phyloP scores from a whole-genome alignment of 1,140 invertebrate genomes.

The Zophobas morio region DNA sequence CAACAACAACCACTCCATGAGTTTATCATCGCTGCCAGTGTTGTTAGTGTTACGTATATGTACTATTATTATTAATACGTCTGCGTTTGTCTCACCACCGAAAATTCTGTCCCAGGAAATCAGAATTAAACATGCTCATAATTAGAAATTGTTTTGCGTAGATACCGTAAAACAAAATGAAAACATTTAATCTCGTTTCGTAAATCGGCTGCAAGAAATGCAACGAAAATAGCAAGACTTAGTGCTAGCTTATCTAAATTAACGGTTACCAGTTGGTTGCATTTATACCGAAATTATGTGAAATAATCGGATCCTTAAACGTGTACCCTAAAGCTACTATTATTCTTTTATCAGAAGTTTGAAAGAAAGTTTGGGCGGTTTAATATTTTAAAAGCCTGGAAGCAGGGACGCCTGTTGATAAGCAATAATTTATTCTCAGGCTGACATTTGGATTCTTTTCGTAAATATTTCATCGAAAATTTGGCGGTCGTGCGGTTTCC shows the following conservation, averaged over 20 bases:
- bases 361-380: slow-evolving; percentile 45
- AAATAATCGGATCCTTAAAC: slow-evolving; percentile 42
- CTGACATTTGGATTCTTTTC: slow-evolving; percentile 20
- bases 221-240: slow-evolving; percentile 17
- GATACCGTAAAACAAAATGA: too few relatives aligned
- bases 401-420: slow-evolving; percentile 45
- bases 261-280: slow-evolving; percentile 43
- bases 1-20: too few relatives aligned
- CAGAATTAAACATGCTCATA: background rate
- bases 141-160: background rate
- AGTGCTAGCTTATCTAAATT: slow-evolving; percentile 45
- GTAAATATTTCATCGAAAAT: slow-evolving; percentile 25
- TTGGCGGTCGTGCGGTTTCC: background rate
- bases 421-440: slow-evolving; percentile 45
- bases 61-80: too few relatives aligned
- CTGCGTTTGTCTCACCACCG: too few relatives aligned
- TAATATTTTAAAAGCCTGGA: slow-evolving; percentile 44
- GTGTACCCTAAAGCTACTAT: slow-evolving; percentile 39
- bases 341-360: slow-evolving; percentile 47
- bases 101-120: too few relatives aligned
- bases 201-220: slow-evolving; percentile 22
- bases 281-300: slow-evolving; percentile 43
- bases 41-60: too few relatives aligned
- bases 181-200: background rate
- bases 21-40: too few relatives aligned